Conservation (phyloP, 2,113 vertebrate species). For the Pollimyrus isidori region DNA sequence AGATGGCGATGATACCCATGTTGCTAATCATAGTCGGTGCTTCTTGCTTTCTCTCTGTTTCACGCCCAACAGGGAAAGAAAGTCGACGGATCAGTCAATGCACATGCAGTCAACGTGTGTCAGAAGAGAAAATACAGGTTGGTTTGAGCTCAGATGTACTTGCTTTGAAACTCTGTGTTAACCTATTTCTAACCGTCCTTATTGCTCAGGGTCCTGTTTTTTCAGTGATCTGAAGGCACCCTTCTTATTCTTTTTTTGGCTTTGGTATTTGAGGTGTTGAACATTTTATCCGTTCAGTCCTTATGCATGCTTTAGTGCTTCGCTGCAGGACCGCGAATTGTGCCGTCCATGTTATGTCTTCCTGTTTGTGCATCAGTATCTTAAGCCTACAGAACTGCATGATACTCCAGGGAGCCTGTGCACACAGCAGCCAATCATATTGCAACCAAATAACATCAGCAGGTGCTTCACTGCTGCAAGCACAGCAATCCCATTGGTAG, state of each 20-base stretch:
- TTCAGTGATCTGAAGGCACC: background rate
- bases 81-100: constrained; percentile 76
- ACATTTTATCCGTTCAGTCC: background rate
- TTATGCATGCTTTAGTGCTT: background rate
- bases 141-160: background rate
- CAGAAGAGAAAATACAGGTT: constrained; percentile 98
- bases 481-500: constrained; percentile 55
- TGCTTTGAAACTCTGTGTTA: background rate
- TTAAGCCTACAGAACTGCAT: background rate
- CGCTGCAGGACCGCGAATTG: background rate
- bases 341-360: background rate
- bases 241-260: background rate
- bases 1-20: constrained; percentile 33
- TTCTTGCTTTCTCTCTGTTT: constrained; percentile 7
- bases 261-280: background rate
- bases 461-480: constrained; percentile 58
- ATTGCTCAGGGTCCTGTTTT: background rate
- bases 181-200: background rate
- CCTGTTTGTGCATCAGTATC: background rate
- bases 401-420: constrained; percentile 1
- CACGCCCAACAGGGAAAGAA: constrained; percentile 77
- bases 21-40: background rate
- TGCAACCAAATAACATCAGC: constrained; percentile 57
- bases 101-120: constrained; percentile 81
- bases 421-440: constrained; percentile 19